Evolutionary conservation across 2,113 vertebrate genomes (phyloP).

Genomic region (Anseranas semipalmata): DNA sequence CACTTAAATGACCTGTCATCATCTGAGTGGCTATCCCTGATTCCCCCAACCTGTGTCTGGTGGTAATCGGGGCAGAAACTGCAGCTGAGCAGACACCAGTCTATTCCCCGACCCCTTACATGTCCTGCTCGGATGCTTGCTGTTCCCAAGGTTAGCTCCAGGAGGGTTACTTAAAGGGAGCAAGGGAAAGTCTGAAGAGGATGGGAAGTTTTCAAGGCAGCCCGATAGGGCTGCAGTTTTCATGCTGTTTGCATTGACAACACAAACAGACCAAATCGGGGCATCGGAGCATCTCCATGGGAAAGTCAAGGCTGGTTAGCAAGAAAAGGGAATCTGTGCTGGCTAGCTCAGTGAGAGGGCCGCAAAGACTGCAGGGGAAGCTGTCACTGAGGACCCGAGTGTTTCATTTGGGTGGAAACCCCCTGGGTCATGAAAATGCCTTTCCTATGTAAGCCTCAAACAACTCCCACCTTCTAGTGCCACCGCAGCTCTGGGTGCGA

Average conservation of each 20-base stretch:
- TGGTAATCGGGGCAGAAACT: background rate
- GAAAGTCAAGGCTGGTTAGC: background rate
- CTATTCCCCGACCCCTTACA: rapidly evolving
- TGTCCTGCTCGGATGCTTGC: background rate
- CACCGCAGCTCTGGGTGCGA: background rate
- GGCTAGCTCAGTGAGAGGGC: conserved; percentile 18
- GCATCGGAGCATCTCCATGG: background rate
- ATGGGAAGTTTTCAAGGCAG: background rate
- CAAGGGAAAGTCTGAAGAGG: background rate
- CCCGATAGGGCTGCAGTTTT: background rate
- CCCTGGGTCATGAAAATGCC: background rate
- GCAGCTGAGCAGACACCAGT: background rate
- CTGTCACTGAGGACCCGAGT: background rate
- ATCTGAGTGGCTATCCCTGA: background rate
- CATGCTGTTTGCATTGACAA: background rate
- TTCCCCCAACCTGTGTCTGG: background rate
- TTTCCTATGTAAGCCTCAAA: background rate
- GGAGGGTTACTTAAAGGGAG: background rate
- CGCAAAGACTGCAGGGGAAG: conserved; percentile 12
- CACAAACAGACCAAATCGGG: background rate
- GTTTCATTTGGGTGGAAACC: background rate
- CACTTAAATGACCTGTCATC: background rate
- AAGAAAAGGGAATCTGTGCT: background rate
- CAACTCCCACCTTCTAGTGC: background rate
- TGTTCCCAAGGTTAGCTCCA: background rate